A percentile compares a stretch with the other conserved stretches of the same genome.
Evolutionary conservation across 1,140 invertebrate species (phyloP).

Genomic region (Hestina assimilis): DNA sequence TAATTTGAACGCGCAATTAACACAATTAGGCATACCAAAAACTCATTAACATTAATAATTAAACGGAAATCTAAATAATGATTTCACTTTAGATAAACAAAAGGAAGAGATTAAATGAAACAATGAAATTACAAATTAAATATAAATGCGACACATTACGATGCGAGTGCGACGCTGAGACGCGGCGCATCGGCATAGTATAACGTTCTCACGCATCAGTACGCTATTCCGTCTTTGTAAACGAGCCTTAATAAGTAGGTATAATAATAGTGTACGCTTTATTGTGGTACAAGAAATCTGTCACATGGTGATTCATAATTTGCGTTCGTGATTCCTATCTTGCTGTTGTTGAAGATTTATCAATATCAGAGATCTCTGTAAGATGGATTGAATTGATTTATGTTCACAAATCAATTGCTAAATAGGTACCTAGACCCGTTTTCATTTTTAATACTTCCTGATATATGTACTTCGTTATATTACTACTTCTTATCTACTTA

Average conservation of each 20-base stretch:
- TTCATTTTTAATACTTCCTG: too few species aligned
- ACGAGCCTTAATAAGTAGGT: neutral
- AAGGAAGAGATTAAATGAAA: conserved; percentile 14
- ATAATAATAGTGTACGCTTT: neutral
- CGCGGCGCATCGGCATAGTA: neutral
- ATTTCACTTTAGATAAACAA: neutral
- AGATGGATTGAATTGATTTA: too few species aligned
- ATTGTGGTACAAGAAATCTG: neutral
- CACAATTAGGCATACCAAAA: neutral
- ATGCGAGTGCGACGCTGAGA: neutral
- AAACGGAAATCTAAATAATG: neutral
- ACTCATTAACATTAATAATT: neutral
- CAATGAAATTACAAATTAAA: conserved; percentile 19
- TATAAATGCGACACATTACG: conserved; percentile 9
- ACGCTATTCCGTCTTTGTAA: neutral
- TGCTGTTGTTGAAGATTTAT: neutral
- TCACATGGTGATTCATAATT: neutral
- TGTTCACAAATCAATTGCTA: too few species aligned
- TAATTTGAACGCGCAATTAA: too few species aligned
- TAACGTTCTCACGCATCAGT: conserved; percentile 9
- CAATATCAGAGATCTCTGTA: too few species aligned
- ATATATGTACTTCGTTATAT: too few species aligned
- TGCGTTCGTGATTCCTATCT: neutral
- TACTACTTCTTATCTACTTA: too few species aligned
- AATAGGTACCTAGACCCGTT: too few species aligned